A percentile compares a stretch with the other conserved stretches of the same genome.
Conservation (phyloP, 64 coral and sea anemone genomes). For the Orbicella faveolata region DNA sequence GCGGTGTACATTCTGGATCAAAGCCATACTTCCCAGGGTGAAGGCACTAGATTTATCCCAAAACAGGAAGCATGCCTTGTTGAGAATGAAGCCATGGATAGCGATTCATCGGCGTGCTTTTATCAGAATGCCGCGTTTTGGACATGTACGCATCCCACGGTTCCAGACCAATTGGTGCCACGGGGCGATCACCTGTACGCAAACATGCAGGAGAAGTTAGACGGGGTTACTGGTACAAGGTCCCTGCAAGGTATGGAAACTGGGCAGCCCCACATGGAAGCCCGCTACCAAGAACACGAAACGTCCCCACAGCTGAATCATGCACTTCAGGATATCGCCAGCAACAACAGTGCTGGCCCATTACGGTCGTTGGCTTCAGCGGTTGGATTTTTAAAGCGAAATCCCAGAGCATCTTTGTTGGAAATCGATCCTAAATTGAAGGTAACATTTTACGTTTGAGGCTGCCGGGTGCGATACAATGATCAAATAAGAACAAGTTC, state of each 20-base stretch:
- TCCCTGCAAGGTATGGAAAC: neutral
- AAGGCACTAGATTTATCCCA: neutral
- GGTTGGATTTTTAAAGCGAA: neutral
- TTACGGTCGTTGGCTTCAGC: too few relatives aligned
- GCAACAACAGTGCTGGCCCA: neutral
- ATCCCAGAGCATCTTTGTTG: neutral
- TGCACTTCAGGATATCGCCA: neutral
- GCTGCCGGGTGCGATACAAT: too few relatives aligned
- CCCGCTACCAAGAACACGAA: neutral
- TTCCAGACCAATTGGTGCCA: neutral
- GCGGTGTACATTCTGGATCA: neutral
- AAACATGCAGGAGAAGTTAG: neutral
- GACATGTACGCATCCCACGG: neutral
- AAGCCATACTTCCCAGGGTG: neutral
- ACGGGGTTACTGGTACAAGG: neutral
- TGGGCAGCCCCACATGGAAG: neutral
- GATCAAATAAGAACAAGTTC: too few relatives aligned
- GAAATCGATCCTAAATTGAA: neutral
- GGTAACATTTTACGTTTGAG: neutral
- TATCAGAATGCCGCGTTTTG: neutral
- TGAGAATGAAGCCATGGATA: neutral
- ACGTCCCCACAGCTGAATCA: neutral
- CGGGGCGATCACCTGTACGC: neutral
- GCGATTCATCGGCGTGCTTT: neutral
- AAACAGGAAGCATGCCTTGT: too few relatives aligned